Base-by-base conservation (phyloP, 2,113 vertebrate species). In the Crotophaga sulcirostris region DNA sequence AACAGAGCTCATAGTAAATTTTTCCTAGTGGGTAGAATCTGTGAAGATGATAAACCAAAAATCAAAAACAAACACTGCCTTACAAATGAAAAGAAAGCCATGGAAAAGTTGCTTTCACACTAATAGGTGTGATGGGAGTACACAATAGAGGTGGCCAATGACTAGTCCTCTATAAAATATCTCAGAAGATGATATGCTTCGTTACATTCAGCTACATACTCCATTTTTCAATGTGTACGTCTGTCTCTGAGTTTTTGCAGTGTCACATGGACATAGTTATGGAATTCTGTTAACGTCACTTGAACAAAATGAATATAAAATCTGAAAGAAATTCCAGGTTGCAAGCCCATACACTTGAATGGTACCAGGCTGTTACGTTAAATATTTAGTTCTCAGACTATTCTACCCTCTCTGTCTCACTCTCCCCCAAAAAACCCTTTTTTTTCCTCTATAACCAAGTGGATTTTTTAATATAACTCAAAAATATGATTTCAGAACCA, bases 171-270 rank as follows among this genome's bases (percentile, higher is more conserved):
- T 62, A 24, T 75, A n/a, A 72, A 60, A 21, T 14, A 79, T 36
- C 59, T 80, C 49, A 88, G 86, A 88, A 90, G 67, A 64, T 15
- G 8, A 31, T 13, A 66, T 17, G n/a, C 54, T 80, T 77, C 3
- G 1, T 86, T 88, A 86, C 49, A 34, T 79, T 90, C 86, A 69
- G 55, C 68, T 63, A 19, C 26, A 74, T 58, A 60, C 34, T 77
- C 70, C 55, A 85, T 85, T 94, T 85, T 90, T 51, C 63, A 79
- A 2, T 2, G 28, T 42, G 36, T 58, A 66, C 62, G 66, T 60
- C 34, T 63, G 52, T 78, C 67, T 75, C 77, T 89, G 45, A 95
- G 82, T 31, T 51, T 96, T 84, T 93, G 55, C 93, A 38, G 44
- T 91, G 26, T 90, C 77, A 58, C 44, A 62, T 16, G 58, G 49